A percentile compares a stretch with the other conserved stretches of the same genome.
phyloP scores from a whole-genome alignment of 2,113 vertebrate species.

The Podocnemis expansa region DNA sequence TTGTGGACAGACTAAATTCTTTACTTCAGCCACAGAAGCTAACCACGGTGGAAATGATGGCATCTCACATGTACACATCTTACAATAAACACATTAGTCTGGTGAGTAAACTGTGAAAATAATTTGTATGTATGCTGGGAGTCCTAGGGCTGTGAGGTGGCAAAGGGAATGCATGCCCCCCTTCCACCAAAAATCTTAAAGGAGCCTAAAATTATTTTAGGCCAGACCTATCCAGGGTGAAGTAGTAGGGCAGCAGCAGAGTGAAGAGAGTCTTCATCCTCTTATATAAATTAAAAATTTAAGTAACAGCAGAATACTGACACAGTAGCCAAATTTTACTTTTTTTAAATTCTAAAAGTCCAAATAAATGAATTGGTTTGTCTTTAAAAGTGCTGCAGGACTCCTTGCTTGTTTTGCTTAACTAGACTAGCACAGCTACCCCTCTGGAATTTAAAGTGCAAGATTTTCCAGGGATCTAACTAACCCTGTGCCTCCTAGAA shows the following conservation, averaged over 20 bases:
- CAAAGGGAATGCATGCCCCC: background rate
- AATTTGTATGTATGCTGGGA: background rate
- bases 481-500: background rate
- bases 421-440: too few relatives aligned
- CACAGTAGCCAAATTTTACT: background rate
- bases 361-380: background rate
- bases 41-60: constrained; percentile 92
- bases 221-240: background rate
- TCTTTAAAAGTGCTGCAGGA: too few relatives aligned
- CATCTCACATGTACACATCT: constrained; percentile 96
- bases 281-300: background rate
- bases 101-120: constrained; percentile 79
- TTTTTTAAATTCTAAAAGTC: background rate
- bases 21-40: constrained; percentile 95
- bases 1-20: constrained; percentile 96
- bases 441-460: background rate
- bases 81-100: constrained; percentile 95
- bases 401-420: too few relatives aligned
- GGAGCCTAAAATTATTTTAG: background rate
- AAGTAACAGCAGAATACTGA: background rate
- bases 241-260: background rate
- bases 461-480: background rate
- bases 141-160: background rate
- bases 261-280: background rate
- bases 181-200: background rate